Evolutionary conservation across 1,140 invertebrate species (phyloP).

Genomic region (Drosophila nikananu): DNA sequence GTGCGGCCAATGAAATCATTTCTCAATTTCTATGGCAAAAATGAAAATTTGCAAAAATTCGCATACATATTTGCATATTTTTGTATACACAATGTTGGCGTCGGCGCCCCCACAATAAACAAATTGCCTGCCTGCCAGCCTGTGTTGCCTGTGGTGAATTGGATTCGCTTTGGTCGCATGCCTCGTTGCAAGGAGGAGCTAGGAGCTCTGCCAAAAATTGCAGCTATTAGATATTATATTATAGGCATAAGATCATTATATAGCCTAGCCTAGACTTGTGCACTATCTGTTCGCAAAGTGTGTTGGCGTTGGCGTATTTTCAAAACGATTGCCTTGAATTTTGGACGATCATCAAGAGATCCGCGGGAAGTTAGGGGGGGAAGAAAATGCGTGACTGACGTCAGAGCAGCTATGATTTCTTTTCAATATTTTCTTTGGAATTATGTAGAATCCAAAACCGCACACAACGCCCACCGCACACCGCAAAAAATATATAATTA

Average conservation of each 20-base stretch:
- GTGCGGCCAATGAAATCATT: slow-evolving; percentile 73
- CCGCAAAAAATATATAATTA: slow-evolving; percentile 33
- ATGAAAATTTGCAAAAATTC: slow-evolving; percentile 25
- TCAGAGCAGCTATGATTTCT: slow-evolving; percentile 54
- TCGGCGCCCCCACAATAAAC: slow-evolving; percentile 78
- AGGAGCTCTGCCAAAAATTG: slow-evolving; percentile 56
- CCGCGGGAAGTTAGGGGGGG: not conserved
- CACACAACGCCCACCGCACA: slow-evolving; percentile 57
- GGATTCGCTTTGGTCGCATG: slow-evolving; percentile 57
- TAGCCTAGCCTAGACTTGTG: slow-evolving; percentile 33
- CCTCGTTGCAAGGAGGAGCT: slow-evolving; percentile 52
- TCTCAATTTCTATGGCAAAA: slow-evolving; percentile 15
- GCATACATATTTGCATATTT: slow-evolving; percentile 33
- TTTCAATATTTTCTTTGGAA: slow-evolving; percentile 51
- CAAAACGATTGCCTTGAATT: slow-evolving; percentile 77
- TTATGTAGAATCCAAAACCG: slow-evolving; percentile 35
- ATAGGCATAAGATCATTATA: slow-evolving; percentile 15
- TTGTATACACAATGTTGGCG: slow-evolving; percentile 44
- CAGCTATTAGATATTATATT: slow-evolving; percentile 59
- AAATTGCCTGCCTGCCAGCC: slow-evolving; percentile 60
- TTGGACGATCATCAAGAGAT: slow-evolving; percentile 19
- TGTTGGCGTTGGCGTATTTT: slow-evolving; percentile 78
- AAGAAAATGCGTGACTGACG: slow-evolving; percentile 62
- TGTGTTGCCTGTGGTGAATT: slow-evolving; percentile 69
- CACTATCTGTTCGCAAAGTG: slow-evolving; percentile 29